These are phyloP conservation scores for Lysiphlebus fabarum DNA, from an alignment of 1,140 invertebrate species.

Conservation along the genomic window DNA sequence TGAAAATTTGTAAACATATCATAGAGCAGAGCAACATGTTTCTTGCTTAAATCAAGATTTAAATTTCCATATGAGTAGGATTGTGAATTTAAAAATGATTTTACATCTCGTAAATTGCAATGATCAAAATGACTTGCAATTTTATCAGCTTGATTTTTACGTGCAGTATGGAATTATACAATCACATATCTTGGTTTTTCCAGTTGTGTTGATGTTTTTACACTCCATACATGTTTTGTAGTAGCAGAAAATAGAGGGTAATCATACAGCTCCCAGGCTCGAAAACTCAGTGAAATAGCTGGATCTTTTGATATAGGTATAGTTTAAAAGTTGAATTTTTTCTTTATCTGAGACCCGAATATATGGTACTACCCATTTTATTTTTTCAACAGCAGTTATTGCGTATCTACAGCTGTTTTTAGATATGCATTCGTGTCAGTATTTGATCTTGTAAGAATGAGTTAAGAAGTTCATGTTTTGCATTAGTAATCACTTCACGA, in stretches of 20 bases:
- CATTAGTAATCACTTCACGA: slow-evolving; percentile 48
- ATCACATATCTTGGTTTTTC: slow-evolving; percentile 33
- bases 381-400: slow-evolving; percentile 26
- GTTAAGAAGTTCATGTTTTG: slow-evolving; percentile 51
- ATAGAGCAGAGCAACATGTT: slow-evolving; percentile 34
- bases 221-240: slow-evolving; percentile 31
- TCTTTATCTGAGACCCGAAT: slow-evolving; percentile 28
- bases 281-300: slow-evolving; percentile 36
- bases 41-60: slow-evolving; percentile 32
- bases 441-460: slow-evolving; percentile 43
- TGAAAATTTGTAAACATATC: slow-evolving; percentile 36
- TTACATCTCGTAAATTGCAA: slow-evolving; percentile 30
- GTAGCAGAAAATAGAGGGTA: slow-evolving; percentile 39
- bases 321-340: slow-evolving; percentile 29
- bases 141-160: slow-evolving; percentile 14
- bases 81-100: slow-evolving; percentile 38
- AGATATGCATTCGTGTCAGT: slow-evolving; percentile 32
- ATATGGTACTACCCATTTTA: slow-evolving; percentile 31
- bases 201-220: slow-evolving; percentile 32
- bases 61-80: slow-evolving; percentile 37
- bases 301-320: slow-evolving; percentile 31
- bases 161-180: slow-evolving; percentile 25
- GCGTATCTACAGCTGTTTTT: slow-evolving; percentile 9
- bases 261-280: slow-evolving; percentile 44
- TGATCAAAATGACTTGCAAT: slow-evolving; percentile 29